Base-by-base conservation (phyloP, 1,140 invertebrate genomes). In the Drosophila hydei region DNA sequence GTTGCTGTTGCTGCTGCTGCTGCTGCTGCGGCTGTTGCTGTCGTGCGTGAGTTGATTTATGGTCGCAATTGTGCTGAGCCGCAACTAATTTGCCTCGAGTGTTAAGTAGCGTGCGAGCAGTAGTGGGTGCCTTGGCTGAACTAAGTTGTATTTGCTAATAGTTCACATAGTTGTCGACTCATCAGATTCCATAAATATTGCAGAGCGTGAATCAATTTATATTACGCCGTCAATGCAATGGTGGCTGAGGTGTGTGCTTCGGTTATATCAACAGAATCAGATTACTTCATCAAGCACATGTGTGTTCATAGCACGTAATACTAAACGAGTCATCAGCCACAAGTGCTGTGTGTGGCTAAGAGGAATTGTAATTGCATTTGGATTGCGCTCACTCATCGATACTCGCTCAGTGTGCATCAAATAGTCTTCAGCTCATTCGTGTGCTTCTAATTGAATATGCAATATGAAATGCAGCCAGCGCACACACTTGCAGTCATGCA, bases 11-110 rank as follows among this genome's bases (percentile, higher is more conserved):
- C n/a, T 23, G 30, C 51, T 42, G 54, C 21, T 65, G 1, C 1
- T 19, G 19, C 47, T 23, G 2, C 4, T 50, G 16, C 3, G n/a
- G 21, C 23, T 56, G 54, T 42, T 63, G 52, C 45, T 72, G 63
- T 51, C 56, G 68, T 68, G 67, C 64, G 73, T 72, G 70, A 62
- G 67, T 88, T 81, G 81, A 87, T 87, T 87, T 85, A 85, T 87
- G 65, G 73, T 72, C 67, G 68, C 78, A 84, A 69, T 76, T 72
- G 75, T 64, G 78, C 69, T 56, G 72, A 75, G 80, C 79, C 81
- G 81, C 81, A 87, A 75, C 81, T 87, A 87, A 87, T 87, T 87
- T 88, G 83, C 83, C 74, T 59, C 83, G 77, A 75, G 81, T 88
- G 81, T 75, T 87, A 87, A 87, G 81, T 81, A 81, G 83, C 83